phyloP scores from a whole-genome alignment of 2,113 vertebrate genomes.

The Alexandromys fortis region DNA sequence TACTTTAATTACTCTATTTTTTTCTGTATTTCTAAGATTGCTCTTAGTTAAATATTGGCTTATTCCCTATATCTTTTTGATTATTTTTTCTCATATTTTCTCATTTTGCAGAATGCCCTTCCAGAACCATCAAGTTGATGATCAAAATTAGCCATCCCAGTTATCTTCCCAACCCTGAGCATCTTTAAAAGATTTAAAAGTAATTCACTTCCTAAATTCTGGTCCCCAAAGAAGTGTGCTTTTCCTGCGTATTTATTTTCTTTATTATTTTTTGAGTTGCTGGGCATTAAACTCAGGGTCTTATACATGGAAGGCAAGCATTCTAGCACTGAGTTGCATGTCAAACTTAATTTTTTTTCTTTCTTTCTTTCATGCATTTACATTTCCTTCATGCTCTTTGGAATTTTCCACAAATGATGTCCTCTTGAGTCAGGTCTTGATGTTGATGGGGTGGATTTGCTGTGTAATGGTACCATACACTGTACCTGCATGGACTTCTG shows the following conservation, averaged over 20 bases:
- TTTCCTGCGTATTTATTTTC: not conserved
- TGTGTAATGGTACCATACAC: accelerated
- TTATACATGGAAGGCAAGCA: not conserved
- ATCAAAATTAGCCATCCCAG: not conserved
- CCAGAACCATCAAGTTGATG: not conserved
- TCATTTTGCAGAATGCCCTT: not conserved
- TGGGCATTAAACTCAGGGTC: not conserved
- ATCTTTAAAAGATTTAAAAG: not conserved
- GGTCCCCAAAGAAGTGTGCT: not conserved
- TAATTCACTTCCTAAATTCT: not conserved
- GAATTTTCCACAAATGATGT: not conserved
- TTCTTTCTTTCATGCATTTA: not conserved
- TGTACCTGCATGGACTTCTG: not conserved
- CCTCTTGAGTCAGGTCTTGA: not conserved
- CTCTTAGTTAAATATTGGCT: conserved; percentile 15
- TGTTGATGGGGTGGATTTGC: not conserved
- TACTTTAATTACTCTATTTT: not conserved
- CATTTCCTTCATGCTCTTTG: not conserved
- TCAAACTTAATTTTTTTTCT: not conserved
- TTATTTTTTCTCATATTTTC: conserved; percentile 3
- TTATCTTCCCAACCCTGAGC: not conserved
- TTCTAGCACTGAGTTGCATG: not conserved
- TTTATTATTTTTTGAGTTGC: not conserved
- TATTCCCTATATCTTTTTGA: not conserved
- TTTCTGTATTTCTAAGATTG: not conserved